These are phyloP conservation scores for Salticus scenicus DNA, from an alignment of 2,888 invertebrate genomes.

Conservation along the genomic window DNA sequence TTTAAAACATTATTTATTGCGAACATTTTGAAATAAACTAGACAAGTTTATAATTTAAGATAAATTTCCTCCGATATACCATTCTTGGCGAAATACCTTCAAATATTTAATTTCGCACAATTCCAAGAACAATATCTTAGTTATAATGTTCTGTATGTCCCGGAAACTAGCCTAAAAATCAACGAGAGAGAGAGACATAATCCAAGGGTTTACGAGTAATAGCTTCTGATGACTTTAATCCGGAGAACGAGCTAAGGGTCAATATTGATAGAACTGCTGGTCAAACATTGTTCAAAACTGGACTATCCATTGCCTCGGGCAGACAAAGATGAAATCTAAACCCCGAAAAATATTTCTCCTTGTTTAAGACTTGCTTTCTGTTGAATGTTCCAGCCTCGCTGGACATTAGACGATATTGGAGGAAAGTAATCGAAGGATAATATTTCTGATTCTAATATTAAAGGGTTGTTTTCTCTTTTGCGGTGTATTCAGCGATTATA, in stretches of 20 bases:
- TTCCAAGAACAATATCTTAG: too few species aligned
- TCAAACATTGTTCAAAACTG: conserved; percentile 13
- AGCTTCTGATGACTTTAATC: conserved; percentile 59
- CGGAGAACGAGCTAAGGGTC: conserved; percentile 46
- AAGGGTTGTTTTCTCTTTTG: too few species aligned
- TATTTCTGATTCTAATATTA: too few species aligned
- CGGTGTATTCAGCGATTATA: too few species aligned
- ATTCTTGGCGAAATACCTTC: too few species aligned
- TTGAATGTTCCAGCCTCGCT: background rate
- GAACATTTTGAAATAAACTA: too few species aligned
- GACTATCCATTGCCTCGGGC: background rate
- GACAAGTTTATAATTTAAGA: too few species aligned
- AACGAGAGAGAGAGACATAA: conserved; percentile 37
- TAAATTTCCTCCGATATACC: too few species aligned
- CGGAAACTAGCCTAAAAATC: background rate
- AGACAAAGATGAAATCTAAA: background rate
- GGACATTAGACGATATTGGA: background rate
- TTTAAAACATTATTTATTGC: too few species aligned
- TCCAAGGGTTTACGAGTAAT: conserved; percentile 41
- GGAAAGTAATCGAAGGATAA: too few species aligned
- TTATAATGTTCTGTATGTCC: background rate
- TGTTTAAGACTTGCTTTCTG: background rate
- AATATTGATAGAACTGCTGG: conserved; percentile 18
- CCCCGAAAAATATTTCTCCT: conserved; percentile 1
- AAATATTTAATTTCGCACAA: too few species aligned